Base-by-base conservation (phyloP, 1,140 invertebrate species). In the Neotoxoptera formosana region DNA sequence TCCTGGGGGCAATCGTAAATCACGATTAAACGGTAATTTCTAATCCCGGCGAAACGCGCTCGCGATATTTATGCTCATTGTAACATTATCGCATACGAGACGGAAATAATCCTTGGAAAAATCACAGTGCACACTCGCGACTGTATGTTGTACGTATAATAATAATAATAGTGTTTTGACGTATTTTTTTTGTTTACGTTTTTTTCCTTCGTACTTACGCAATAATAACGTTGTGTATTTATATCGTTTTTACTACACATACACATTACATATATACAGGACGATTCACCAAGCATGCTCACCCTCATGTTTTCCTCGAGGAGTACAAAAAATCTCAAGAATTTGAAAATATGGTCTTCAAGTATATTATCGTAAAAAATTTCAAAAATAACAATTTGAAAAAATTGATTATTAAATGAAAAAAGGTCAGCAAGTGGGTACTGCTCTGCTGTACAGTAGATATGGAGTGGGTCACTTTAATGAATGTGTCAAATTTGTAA, bases 11-110 rank as follows among this genome's bases (percentile, higher is more conserved):
- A 23, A 23, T 56, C 34, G 51, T 90, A 90, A 90, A 90, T 90
- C 88, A 90, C 48, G 88, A 90, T 90, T 90, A 90, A 90, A 90
- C 88, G 51, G 88, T 90, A 90, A 90, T 90, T 90, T 90, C 88
- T 90, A 90, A 90, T 56, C 51, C 88, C 88, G 25, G 30, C 21
- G n/a, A 56, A 90, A 56, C 88, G n/a, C 88, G 34, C 23, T 56
- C 51, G 8, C 51, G 51, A 56, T 56, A 41, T 90, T 56, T 90
- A 56, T 56, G 51, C 88, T 41, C 36, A 90, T 56, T 47, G 84
- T 87, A 81, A 83, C 21, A 83, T 36, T 83, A 36, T 83, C 21
- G 81, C 86, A 47, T 47, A 90, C 51, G 34, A 53, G 48, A 88
- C 17, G 87, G 48, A 88, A 88, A 88, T 53, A 53, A 88, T 88